Evolutionary conservation across 1,140 invertebrate genomes (phyloP), one percentile per base, ranked within the genome.

Genomic region (Macrocentrus cingulum): DNA sequence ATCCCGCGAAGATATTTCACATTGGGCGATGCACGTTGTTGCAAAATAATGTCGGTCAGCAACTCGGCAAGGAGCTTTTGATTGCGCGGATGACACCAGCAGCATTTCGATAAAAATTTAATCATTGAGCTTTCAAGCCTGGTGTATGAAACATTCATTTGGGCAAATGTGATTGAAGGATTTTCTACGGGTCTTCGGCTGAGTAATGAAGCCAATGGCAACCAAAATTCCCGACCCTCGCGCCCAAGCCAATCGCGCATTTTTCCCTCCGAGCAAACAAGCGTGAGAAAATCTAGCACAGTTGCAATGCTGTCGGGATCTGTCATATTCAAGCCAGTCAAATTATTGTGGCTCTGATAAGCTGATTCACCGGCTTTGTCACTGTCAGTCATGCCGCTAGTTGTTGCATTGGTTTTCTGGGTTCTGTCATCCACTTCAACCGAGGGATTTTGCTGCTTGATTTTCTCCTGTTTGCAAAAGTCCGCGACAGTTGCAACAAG

Each of bases 161-260:
- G 79, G 19, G 76, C 72, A 1, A 72, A 74, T 4, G 77, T 76
- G n/a, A 78, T 63, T 1, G 83, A 75, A 56, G 74, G 69, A 67
- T 66, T 77, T 62, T 79, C 73, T 9, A 75, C 60, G 18, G 76
- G 73, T 52, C 77, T 80, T 63, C 84, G 84, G 64, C 90, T 94
- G 19, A 93, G 78, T 63, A 92, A 81, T 15, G 84, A 84, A 1
- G 95, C 80, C 32, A 95, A 75, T 2, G 90, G 89, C 11, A 87
- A 82, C 92, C 92, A 95, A 77, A 95, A 95, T 5, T 84, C 81
- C 16, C 86, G 86, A 1, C 91, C 92, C 63, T 92, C 86, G 46
- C 84, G 77, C 2, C 92, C 92, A 16, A 95, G 81, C 93, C 92
- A 95, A 72, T 94, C 89, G 55, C 91, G 88, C 81, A 95, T 88